These are phyloP conservation scores for Verasper variegatus DNA, from an alignment of 2,113 vertebrate genomes.

Conservation along the genomic window DNA sequence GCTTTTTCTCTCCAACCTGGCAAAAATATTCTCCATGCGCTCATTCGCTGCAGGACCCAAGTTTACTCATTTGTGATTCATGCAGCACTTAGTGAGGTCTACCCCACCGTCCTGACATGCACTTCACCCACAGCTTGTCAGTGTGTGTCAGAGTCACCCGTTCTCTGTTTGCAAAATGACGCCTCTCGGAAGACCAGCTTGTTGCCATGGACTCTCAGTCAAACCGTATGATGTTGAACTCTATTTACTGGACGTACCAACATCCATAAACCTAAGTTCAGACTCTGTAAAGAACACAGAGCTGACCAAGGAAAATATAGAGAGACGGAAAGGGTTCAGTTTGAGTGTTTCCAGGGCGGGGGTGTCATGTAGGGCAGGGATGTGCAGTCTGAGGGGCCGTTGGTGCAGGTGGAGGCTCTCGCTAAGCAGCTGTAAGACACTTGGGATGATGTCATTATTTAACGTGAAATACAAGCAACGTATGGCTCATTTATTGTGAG, in stretches of 20 bases:
- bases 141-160: constrained; percentile 53
- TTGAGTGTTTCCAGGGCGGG: constrained; percentile 70
- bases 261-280: constrained; percentile 67
- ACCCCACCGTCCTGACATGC: constrained; percentile 42
- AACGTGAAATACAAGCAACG: constrained; percentile 39
- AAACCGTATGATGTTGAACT: constrained; percentile 47
- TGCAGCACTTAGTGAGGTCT: constrained; percentile 42
- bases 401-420: constrained; percentile 51
- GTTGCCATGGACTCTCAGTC: constrained; percentile 48
- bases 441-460: constrained; percentile 74
- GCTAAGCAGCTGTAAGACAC: constrained; percentile 61
- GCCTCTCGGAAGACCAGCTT: constrained; percentile 2
- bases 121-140: constrained; percentile 59
- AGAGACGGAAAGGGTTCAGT: constrained; percentile 52
- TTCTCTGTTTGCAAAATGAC: constrained; percentile 48
- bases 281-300: constrained; percentile 59
- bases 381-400: constrained; percentile 40
- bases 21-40: constrained; percentile 40
- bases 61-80: constrained; percentile 63
- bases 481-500: constrained; percentile 63
- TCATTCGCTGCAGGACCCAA: constrained; percentile 33
- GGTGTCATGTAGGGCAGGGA: constrained; percentile 47
- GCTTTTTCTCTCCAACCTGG: constrained; percentile 37
- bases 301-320: constrained; percentile 72
- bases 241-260: constrained; percentile 45